Evolutionary conservation across 1,140 invertebrate genomes (phyloP), one percentile per base, ranked within the genome.

Genomic region (Solenopsis invicta): DNA sequence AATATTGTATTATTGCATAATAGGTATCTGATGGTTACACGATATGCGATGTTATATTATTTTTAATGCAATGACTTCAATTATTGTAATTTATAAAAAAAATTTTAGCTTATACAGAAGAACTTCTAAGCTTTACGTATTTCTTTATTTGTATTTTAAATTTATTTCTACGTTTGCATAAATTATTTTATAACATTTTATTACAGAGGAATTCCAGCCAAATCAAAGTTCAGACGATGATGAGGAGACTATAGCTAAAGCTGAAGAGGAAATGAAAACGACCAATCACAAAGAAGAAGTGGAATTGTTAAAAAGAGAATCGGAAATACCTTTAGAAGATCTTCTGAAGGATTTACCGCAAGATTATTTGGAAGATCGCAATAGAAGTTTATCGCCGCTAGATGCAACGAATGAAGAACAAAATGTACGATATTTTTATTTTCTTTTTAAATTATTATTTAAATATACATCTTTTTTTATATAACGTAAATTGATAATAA

Each of bases 191-290:
- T 41, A 67, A 54, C 4, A 74, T 85, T 71, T 9, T 94, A 97
- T 93, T 94, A 76, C 86, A 97, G 97, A 97, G 94, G 98, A 99
- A 91, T 99, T 98, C 95, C 96, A 97, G 87, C 98, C 98, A 69
- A 96, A 96, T 89, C 97, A 97, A 90, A 97, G 96, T 87, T 98
- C 97, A 67, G 97, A 97, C 85, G 99, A 99, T 95, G 99, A 99
- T 95, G 98, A 99, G 95, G 98, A 99, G 95, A 99, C 98, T 10
- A 99, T 99, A 93, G 98, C 98, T n/a, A 98, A 97, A 94, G 98
- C 98, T 71, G 98, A 99, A 94, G 97, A 98, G 93, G 97, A 97
- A 91, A 96, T 97, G 75, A 96, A 95, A 87, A 95, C 94, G 37
- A 96, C 96, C 90, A 95, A 96, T 91, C 96, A 98, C 89, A 96